Evolutionary conservation across 1,140 invertebrate species (phyloP), one percentile per base, ranked within the genome.

Genomic region (Chionoecetes opilio): DNA sequence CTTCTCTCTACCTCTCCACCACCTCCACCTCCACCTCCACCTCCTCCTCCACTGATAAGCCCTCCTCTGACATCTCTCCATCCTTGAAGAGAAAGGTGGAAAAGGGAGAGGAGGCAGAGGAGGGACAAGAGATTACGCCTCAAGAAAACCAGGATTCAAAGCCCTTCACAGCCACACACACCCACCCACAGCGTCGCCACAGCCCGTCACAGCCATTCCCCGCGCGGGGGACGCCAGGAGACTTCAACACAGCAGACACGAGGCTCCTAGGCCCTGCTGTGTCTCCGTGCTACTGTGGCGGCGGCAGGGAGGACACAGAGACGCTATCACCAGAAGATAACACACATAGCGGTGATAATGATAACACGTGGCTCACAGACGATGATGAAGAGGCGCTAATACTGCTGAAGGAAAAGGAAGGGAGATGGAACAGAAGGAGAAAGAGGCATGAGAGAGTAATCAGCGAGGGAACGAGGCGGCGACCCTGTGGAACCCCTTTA

Each of bases 241-340:
- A 75, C 63, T 75, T 75, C 63, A 75, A 75, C 63, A 75, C 63
- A 75, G 63, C 63, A 75, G 63, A 75, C 63, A n/a, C 63, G 63
- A 75, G 63, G 63, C 63, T 75, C 63, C 63, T n/a, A 26, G 26
- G 63, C 21, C 63, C 63, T n/a, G 0, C 63, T 75, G 63, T n/a
- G 21, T 21, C 63, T n/a, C 63, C 63, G 21, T 75, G 63, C 9
- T 75, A 0, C 11, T 75, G 63, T 75, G 63, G 63, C 26, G n/a
- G 21, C 11, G 26, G 21, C 63, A 75, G 63, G 63, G 63, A 75
- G 26, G 11, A n/a, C 11, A 11, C 21, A 26, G 63, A 75, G 21
- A n/a, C 26, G 21, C 21, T 5, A 26, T 75, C 63, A 75, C n/a
- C 26, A 26, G 63, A 75, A n/a, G 6, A 17, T 6, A 21, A n/a